Evolutionary conservation across 2,797 vertebrate species (phyloP), one percentile per base, ranked within the genome.

Genomic region (Hipposideros larvatus): DNA sequence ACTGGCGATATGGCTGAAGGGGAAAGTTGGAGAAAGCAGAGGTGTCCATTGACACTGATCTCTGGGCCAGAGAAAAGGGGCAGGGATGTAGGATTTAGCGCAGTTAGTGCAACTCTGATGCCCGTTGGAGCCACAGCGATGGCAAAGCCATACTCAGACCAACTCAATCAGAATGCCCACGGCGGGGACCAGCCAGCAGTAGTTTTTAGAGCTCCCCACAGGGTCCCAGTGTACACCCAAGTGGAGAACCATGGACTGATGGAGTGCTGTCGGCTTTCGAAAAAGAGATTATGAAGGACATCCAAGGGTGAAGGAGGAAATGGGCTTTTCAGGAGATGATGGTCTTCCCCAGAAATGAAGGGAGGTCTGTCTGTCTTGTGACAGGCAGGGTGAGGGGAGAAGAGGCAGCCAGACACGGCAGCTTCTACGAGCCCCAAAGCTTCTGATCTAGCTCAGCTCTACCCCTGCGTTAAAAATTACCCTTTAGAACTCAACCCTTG

Each of bases 81-180:
- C 37, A 37, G 63, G 66, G 37, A 34, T 90, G 14, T 2, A 80
- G 87, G 61, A 41, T 19, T 41, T 4, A 48, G 66, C 37, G 15
- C 16, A 10, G 10, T 22, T 28, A 5, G 1, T 26, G 19, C n/a
- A 22, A 14, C 59, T 21, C 31, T 0, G 3, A 31, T 11, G 5
- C 37, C 15, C 0, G 0, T 59, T 34, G 59, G 37, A 70, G 37
- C 24, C 77, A 51, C 34, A 16, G 48, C 11, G 28, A 61, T 5
- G 34, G 59, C 18, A 43, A 93, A 34, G 66, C 5, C 22, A 78
- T 18, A 6, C 13, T 24, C 59, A 55, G 22, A 43, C 18, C 15
- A 10, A 1, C 19, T 8, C 3, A 8, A 21, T 88, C 59, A 68
- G 51, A 34, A 46, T 14, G 83, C 24, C 61, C 24, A 0, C 24